Evolutionary conservation across 2,888 invertebrate species (phyloP), one percentile per base, ranked within the genome.

Genomic region (Drosophila anomelani): DNA sequence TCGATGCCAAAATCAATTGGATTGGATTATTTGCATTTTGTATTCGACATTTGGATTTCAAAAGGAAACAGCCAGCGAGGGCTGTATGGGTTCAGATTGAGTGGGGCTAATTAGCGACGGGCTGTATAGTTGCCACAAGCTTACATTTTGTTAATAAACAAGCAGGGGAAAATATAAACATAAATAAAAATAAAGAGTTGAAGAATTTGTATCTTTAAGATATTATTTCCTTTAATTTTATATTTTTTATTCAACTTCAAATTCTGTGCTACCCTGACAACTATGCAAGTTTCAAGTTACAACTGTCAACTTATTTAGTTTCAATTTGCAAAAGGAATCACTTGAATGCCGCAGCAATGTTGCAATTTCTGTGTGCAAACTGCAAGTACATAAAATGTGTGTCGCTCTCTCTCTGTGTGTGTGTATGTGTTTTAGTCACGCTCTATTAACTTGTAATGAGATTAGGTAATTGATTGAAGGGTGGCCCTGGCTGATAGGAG

Each of bases 361-460:
- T 72, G 58, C 70, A 73, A 74, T 17, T 34, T 15, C 34, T 20
- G 34, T 57, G 49, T 57, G 49, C 47, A 62, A 46, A 54, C 26
- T 41, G 26, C 41, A 36, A 32, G 32, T 62, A 13, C 39, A 60
- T 51, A 23, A 23, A 17, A 17, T 41, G 41, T 41, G 39, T 41
- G 17, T 41, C 4, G 32, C 32, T 10, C 6, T n/a, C 10, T 29
- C 10, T 17, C n/a, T 49, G 15, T 44, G 47, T 3, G 23, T 23
- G 3, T 26, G 26, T 26, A 5, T 26, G 26, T 69, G 49, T 60
- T 53, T 32, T 77, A 62, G 59, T 59, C 72, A 86, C 73, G 88
- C 88, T 81, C 85, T 88, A 88, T 86, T 88, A 88, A 88, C 76
- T 77, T 57, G 81, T 88, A 86, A 85, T 88, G 85, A 84, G 88